Base-by-base conservation (phyloP, 2,888 invertebrate genomes). In the Apodemia hepburni region DNA sequence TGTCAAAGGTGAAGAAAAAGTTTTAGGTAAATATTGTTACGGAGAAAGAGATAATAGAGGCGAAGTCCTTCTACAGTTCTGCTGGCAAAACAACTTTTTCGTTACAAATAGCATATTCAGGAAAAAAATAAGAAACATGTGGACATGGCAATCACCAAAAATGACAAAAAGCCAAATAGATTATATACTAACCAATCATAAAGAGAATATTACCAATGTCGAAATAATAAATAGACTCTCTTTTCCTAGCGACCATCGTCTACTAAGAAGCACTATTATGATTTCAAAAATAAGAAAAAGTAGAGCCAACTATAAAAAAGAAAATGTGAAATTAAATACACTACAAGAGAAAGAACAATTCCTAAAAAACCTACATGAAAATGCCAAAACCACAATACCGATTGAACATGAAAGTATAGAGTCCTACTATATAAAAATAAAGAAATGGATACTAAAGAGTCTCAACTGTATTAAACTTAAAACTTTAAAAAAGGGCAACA, bases 1-100 rank as follows among this genome's bases (percentile, higher is more conserved):
- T 47, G 61, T 61, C 59, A 22, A 18, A 9, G 59, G 58, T 6
- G 68, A 71, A 66, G 49, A 67, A 9, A 9, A 27, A 22, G 58
- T 67, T 12, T 60, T 70, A 18, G 66, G 66, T 22, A 61, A 54
- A 58, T 63, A 60, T 58, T 42, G 64, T 29, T 62, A 64, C 17
- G 68, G 69, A 0, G 38, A 59, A 33, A 64, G 68, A 61, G 69
- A 64, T 27, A 3, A 33, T 18, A 67, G 65, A 45, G 69, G 68
- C 2, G 58, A 69, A 62, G 66, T 17, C 54, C 59, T 71, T n/a
- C 58, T 71, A 68, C 69, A 70, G 68, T 68, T 67, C 27, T 64
- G 64, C 22, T 45, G 54, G 29, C 51, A 65, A 64, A 61, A 62
- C 18, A 61, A 64, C 12, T 45, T 63, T 17, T 51, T 29, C 11